Evolutionary conservation across 2,797 vertebrate species (phyloP), one percentile per base, ranked within the genome.

Genomic region (Nannoperca australis): DNA sequence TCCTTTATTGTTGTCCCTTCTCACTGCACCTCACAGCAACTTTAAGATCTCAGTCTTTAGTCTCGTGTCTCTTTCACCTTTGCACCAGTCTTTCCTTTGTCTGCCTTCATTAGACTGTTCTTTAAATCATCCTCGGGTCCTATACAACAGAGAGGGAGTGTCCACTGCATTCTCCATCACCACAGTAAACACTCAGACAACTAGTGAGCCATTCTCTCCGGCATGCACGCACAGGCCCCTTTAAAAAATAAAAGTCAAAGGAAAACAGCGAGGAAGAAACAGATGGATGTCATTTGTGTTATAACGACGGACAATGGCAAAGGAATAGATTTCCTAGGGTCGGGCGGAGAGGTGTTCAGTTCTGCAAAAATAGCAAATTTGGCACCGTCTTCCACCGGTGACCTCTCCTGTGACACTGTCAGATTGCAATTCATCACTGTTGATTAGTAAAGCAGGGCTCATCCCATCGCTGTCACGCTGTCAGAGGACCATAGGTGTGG

Each of bases 141-240:
- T 50, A 27, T 68, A 54, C 60, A 70, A 66, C 60, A 54, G 18
- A 40, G 73, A 85, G 90, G 91, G 92, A 83, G 91, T 89, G 84
- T 88, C 86, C 85, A 44, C 73, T 68, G 76, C 80, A 79, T 90
- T 91, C 88, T 89, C 76, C 74, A 73, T 92, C 85, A 27, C 87
- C 85, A 84, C 89, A 92, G 92, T 93, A 93, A 95, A 94, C 93
- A 92, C 82, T 85, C 77, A 78, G 79, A 82, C 76, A 64, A 83
- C 84, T 58, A 69, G 85, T 93, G 91, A 95, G 90, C 84, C 89
- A 76, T 79, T 88, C 86, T 82, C 89, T 94, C 84, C 90, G 92
- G 91, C 89, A 92, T 89, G 91, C 86, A 76, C 18, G 67, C 80
- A 63, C 64, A 84, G 76, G 73, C 87, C 84, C 83, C 79, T 87